These are phyloP conservation scores for Oncorhynchus keta DNA, from an alignment of 2,113 vertebrate species.

Conservation along the genomic window DNA sequence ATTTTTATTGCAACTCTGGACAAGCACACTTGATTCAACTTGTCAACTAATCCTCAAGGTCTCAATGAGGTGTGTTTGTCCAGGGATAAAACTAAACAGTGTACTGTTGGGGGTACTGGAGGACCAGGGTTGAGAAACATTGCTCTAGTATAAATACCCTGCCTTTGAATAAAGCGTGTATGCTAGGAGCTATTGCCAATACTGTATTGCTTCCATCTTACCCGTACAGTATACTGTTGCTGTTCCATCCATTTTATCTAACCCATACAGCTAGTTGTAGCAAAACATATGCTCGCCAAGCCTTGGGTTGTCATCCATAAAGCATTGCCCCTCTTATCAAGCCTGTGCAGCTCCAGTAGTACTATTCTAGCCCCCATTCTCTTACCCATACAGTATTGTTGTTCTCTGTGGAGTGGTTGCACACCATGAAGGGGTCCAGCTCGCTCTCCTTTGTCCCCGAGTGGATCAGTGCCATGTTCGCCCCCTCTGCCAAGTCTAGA, in stretches of 20 bases:
- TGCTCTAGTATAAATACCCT: neutral
- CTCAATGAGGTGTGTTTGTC: too few relatives aligned
- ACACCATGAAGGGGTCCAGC: slow-evolving; percentile 60
- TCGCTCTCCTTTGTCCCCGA: slow-evolving; percentile 64
- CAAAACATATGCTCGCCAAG: neutral
- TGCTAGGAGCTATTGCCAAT: neutral
- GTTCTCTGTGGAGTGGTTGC: slow-evolving; percentile 77
- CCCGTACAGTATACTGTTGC: neutral
- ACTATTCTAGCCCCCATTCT: neutral
- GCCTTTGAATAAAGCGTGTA: slow-evolving; percentile 13
- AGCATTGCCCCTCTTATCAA: slow-evolving; percentile 2
- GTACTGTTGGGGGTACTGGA: too few relatives aligned
- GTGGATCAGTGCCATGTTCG: slow-evolving; percentile 70
- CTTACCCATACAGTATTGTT: slow-evolving; percentile 93
- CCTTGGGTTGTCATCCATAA: neutral
- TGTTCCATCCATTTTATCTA: slow-evolving; percentile 24
- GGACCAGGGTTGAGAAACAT: too few relatives aligned
- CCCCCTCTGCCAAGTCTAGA: slow-evolving; percentile 84
- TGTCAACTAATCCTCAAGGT: too few relatives aligned
- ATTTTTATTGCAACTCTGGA: too few relatives aligned
- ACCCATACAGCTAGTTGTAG: slow-evolving; percentile 13
- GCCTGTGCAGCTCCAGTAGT: neutral
- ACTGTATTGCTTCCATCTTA: slow-evolving; percentile 2
- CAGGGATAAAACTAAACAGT: too few relatives aligned
- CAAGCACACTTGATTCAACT: too few relatives aligned